phyloP scores from a whole-genome alignment of 2,888 invertebrate species.

The Cryptocephalus moraei region DNA sequence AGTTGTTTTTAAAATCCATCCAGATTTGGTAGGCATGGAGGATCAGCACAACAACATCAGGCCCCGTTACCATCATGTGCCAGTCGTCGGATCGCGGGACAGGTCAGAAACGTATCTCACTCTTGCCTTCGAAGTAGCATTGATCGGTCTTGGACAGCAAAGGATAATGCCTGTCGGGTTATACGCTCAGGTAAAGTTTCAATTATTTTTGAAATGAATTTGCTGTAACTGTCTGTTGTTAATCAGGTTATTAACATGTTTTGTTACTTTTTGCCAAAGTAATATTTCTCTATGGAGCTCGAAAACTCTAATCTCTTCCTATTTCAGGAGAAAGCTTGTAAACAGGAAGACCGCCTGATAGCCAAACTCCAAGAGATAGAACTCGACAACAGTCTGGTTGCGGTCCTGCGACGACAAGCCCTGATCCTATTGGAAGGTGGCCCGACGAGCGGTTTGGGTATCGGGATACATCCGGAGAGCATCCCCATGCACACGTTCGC shows the following conservation, averaged over 20 bases:
- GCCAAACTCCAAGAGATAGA: conserved; percentile 66
- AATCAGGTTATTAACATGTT: background rate
- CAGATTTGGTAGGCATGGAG: conserved; percentile 44
- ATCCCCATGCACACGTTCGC: conserved; percentile 82
- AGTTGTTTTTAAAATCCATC: background rate
- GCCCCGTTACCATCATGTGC: conserved; percentile 61
- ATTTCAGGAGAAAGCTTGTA: conserved; percentile 51
- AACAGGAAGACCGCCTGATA: conserved; percentile 70
- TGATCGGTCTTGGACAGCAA: conserved; percentile 71
- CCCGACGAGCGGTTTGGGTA: conserved; percentile 62
- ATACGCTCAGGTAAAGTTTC: conserved; percentile 54
- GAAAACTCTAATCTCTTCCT: conserved; percentile 3
- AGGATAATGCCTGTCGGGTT: conserved; percentile 67
- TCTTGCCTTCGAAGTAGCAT: conserved; percentile 66
- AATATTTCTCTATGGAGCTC: too few relatives aligned
- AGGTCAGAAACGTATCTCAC: conserved; percentile 65
- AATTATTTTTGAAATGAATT: too few relatives aligned
- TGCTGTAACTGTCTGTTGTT: too few relatives aligned
- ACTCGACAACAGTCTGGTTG: conserved; percentile 58
- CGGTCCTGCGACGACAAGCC: conserved; percentile 59
- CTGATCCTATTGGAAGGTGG: conserved; percentile 64
- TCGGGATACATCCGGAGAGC: conserved; percentile 69
- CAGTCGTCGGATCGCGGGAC: conserved; percentile 63
- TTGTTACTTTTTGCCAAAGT: too few relatives aligned
- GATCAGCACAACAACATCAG: conserved; percentile 39